Base-by-base conservation (phyloP, 2,113 vertebrate species). In the Furnarius figulus region DNA sequence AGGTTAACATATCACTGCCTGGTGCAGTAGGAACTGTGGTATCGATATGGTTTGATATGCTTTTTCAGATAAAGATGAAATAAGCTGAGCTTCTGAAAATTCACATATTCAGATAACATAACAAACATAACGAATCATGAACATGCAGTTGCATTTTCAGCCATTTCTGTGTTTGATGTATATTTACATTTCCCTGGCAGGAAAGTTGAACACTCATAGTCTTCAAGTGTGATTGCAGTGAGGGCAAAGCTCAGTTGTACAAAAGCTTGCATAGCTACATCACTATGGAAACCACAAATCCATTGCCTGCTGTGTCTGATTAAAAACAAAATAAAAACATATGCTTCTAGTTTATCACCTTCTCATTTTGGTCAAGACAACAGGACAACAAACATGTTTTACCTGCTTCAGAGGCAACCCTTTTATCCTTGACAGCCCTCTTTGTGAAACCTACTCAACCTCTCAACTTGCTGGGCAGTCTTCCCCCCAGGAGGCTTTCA, bases 201-300 rank as follows among this genome's bases (percentile, higher is more conserved):
- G 56, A 85, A 77, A 72, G 44, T 31, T 67, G 65, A 87, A 88
- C 52, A 44, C 62, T 85, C 62, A 40, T 1, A 90, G 65, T 49
- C 40, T 74, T 89, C 58, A 92, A 95, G 40, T 56, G 46, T 50
- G 87, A 93, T 30, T 55, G 73, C 84, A 89, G 71, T 24, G 67
- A 91, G 82, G 87, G 75, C 14, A 40, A 93, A 96, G 67, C 92
- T 90, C 78, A 88, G 56, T 39, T 0, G 0, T 55, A 94, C 46
- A 83, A 86, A 89, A 79, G 68, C 86, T 89, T 88, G 73, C 61
- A 81, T 56, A 71, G 85, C 66, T 80, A 73, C 52, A 89, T 97
- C 93, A 37, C 94, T 87, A 97, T 95, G 93, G 95, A 96, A 97
- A 96, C 97, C 70, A 93, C 80, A 96, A 91, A 94, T 73, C 65